These are phyloP conservation scores for Helarctos malayanus DNA, from an alignment of 2,797 vertebrate species.

Conservation along the genomic window DNA sequence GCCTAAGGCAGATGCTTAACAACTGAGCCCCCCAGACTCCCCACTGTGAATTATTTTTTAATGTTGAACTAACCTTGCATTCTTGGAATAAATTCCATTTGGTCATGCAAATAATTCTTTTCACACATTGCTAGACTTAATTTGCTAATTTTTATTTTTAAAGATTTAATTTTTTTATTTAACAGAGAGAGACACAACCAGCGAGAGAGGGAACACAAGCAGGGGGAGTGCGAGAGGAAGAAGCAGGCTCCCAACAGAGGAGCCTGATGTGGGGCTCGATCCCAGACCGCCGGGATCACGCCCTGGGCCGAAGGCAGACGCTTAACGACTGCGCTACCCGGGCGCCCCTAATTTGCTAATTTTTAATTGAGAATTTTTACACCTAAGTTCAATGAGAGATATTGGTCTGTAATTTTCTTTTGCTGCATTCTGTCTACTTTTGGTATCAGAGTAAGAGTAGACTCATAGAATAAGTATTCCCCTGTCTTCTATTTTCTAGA, in stretches of 20 bases:
- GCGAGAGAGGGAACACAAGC: too few species aligned
- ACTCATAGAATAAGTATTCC: background rate
- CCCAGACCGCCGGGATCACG: too few species aligned
- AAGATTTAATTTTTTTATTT: too few species aligned
- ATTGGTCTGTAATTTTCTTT: background rate
- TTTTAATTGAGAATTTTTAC: background rate
- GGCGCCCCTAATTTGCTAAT: background rate
- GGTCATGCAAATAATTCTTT: background rate
- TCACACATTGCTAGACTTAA: background rate
- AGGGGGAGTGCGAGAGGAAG: too few species aligned
- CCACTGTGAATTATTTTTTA: background rate
- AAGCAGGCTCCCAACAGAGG: too few species aligned
- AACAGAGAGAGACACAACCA: too few species aligned
- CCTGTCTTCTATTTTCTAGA: background rate
- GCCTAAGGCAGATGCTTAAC: too few species aligned
- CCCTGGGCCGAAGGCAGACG: too few species aligned
- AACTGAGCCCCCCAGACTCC: too few species aligned
- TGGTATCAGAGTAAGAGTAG: background rate
- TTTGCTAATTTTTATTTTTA: background rate
- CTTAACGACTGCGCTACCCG: too few species aligned
- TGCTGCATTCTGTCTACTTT: background rate
- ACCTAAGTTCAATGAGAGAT: background rate
- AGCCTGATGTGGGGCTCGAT: too few species aligned
- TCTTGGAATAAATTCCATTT: background rate
- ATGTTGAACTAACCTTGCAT: background rate